Conservation (phyloP, 1,140 invertebrate species). For the Anoplophora glabripennis region DNA sequence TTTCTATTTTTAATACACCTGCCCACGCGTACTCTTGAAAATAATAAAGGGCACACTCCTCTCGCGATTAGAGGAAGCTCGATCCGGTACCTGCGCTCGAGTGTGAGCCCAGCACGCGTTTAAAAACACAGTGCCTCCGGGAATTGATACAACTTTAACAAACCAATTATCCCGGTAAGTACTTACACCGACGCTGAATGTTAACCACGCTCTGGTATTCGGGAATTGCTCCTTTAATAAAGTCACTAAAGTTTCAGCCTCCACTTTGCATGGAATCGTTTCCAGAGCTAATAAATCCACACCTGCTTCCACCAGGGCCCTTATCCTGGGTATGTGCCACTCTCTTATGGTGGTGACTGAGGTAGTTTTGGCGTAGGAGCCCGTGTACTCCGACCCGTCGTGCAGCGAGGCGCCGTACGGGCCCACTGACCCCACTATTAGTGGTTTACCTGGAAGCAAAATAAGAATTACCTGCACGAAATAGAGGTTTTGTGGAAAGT, state of each 20-base stretch:
- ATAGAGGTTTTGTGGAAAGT: too few relatives aligned
- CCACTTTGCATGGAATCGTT: conserved; percentile 79
- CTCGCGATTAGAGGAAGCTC: too few relatives aligned
- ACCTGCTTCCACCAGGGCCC: conserved; percentile 70
- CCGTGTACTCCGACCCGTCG: conserved; percentile 88
- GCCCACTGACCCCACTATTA: conserved; percentile 81
- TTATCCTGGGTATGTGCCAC: conserved; percentile 78
- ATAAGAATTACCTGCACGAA: too few relatives aligned
- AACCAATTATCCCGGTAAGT: too few relatives aligned
- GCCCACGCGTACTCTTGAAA: too few relatives aligned
- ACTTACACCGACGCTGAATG: conserved; percentile 77
- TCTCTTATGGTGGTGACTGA: conserved; percentile 64
- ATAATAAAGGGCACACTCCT: too few relatives aligned
- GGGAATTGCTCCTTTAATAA: conserved; percentile 71
- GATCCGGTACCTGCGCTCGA: too few relatives aligned
- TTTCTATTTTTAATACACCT: too few relatives aligned
- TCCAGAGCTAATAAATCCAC: conserved; percentile 84
- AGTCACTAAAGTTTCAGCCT: conserved; percentile 77
- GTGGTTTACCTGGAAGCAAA: conserved; percentile 46
- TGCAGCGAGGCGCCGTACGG: conserved; percentile 85
- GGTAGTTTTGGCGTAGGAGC: conserved; percentile 72
- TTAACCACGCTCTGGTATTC: conserved; percentile 71
- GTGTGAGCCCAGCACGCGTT: too few relatives aligned
- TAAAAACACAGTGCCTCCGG: too few relatives aligned
- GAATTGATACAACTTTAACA: too few relatives aligned